Base-by-base conservation (phyloP, 1,140 invertebrate genomes). In the Maniola jurtina region DNA sequence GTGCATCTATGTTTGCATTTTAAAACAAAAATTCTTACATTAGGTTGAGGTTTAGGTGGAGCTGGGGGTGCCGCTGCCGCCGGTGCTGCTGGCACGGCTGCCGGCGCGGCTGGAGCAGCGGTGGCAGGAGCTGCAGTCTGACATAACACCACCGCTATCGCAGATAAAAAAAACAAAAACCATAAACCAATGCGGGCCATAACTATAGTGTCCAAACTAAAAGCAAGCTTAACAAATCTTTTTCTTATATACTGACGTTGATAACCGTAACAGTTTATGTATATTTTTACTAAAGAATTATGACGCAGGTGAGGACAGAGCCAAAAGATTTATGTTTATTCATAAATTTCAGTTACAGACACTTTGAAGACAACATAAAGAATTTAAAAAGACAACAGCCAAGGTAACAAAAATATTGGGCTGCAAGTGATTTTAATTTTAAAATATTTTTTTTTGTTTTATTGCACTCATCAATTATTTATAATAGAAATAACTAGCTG, bases 191-290 rank as follows among this genome's bases (percentile, higher is more conserved):
- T 54, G 25, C 70, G 76, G 14, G 61, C 62, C 76, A 78, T 78
- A 36, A 16, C 68, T 62, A 52, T 60, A 50, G 61, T 45, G 38
- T 63, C 63, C 16, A 45, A 52, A 64, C 55, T 66, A 54, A 52
- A 8, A 16, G 25, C 6, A 33, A 40, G 15, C 10, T 14, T 40
- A 55, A n/a, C 34, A 54, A 61, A 48, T 50, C 16, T 40, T 71
- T 25, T 70, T 65, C 73, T 68, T 79, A 76, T 83, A 79, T 77
- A 79, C 63, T 69, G n/a, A 59, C 5, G 54, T 60, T 76, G 63
- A 82, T 73, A 72, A 34, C 70, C 76, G 74, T 66, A 73, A 71
- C 74, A 13, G 36, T 47, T 47, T 10, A 61, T 79, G 25, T 73
- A 64, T 71, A 15, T 40, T 7, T 16, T 56, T 33, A 45, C 62